These are phyloP conservation scores for Corythaeola cristata DNA, from an alignment of 2,113 vertebrate genomes.

Conservation along the genomic window DNA sequence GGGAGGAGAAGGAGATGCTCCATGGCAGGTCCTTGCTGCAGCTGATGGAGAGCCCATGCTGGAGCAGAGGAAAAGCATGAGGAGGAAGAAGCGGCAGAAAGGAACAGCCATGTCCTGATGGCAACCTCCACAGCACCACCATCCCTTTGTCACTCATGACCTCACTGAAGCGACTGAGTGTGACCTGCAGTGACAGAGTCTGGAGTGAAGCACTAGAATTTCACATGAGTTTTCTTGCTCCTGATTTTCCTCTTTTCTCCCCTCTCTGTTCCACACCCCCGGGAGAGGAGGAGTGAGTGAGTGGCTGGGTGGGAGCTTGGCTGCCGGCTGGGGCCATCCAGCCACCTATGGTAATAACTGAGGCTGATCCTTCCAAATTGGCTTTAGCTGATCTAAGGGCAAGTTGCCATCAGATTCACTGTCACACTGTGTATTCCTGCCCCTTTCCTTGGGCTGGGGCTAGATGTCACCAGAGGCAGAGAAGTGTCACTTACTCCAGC, in stretches of 20 bases:
- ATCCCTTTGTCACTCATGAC: rapidly evolving
- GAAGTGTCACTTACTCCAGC: neutral
- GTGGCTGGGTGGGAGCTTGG: neutral
- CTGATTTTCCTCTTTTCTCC: neutral
- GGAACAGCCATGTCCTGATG: neutral
- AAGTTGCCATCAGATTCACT: neutral
- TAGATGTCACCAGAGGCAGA: neutral
- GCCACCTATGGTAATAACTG: neutral
- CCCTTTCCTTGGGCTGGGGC: neutral
- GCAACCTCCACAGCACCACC: neutral
- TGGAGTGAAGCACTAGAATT: neutral
- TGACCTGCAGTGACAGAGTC: neutral
- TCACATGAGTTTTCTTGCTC: neutral
- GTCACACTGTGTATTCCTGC: neutral
- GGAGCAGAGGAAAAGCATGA: neutral
- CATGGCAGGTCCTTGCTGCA: neutral
- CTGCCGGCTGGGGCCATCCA: neutral
- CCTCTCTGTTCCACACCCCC: too few species aligned
- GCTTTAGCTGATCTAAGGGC: neutral
- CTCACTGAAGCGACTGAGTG: neutral
- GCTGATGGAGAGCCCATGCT: neutral
- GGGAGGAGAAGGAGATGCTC: neutral
- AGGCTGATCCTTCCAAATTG: neutral
- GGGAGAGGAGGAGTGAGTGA: rapidly evolving
- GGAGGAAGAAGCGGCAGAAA: neutral